phyloP scores from a whole-genome alignment of 2,888 invertebrate genomes.

The Brachynemurus nebulosus region DNA sequence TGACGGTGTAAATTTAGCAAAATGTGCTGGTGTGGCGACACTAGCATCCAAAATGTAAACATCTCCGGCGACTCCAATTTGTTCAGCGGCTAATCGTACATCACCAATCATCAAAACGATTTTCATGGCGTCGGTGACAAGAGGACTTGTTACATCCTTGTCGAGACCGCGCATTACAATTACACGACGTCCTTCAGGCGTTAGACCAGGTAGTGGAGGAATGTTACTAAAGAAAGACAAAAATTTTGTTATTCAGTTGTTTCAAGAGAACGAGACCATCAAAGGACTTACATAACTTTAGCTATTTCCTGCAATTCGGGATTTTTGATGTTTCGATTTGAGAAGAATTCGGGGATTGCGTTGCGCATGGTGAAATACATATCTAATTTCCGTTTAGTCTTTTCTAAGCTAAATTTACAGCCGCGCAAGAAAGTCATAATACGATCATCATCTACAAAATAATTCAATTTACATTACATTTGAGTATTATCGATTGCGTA shows the following conservation, averaged over 20 bases:
- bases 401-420: slow-evolving; percentile 76
- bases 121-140: slow-evolving; percentile 67
- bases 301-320: slow-evolving; percentile 58
- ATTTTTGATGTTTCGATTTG: slow-evolving; percentile 56
- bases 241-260: neutral
- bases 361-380: slow-evolving; percentile 80
- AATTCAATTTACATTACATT: too few species aligned
- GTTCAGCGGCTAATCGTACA: slow-evolving; percentile 60
- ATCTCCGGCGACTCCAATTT: slow-evolving; percentile 71
- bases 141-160: slow-evolving; percentile 54
- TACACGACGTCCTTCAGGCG: slow-evolving; percentile 65
- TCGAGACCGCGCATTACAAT: slow-evolving; percentile 56
- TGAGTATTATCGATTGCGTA: neutral
- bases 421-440: slow-evolving; percentile 71
- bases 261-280: neutral
- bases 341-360: slow-evolving; percentile 70
- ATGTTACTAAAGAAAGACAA: slow-evolving; percentile 50
- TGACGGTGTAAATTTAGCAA: slow-evolving; percentile 71
- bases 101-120: slow-evolving; percentile 75
- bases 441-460: slow-evolving; percentile 60
- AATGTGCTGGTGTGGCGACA: slow-evolving; percentile 65
- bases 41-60: slow-evolving; percentile 68
- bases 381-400: slow-evolving; percentile 71
- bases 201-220: slow-evolving; percentile 69
- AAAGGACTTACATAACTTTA: slow-evolving; percentile 48